Conservation (phyloP, 2,113 vertebrate species). For the Nyctibius bracteatus region DNA sequence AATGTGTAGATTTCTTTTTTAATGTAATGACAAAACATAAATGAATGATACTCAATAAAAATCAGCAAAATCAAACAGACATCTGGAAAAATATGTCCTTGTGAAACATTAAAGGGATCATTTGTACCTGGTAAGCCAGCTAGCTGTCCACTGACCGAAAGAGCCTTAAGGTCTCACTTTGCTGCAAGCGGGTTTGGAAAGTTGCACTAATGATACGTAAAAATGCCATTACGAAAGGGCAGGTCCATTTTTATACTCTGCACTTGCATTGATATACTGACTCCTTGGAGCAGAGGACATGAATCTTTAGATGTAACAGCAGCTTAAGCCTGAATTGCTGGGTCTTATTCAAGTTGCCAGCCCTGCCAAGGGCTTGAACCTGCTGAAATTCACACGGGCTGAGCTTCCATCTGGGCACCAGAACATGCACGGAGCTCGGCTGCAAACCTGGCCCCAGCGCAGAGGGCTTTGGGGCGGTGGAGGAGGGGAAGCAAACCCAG, state of each 20-base stretch:
- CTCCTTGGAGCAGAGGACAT: neutral
- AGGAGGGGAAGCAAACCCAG: neutral
- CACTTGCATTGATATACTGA: neutral
- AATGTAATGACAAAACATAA: neutral
- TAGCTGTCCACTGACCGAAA: neutral
- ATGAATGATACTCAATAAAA: neutral
- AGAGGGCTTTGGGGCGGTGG: fast-evolving
- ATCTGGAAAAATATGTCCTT: neutral
- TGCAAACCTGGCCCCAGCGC: neutral
- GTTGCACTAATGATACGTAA: neutral
- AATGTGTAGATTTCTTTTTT: neutral
- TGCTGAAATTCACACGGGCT: neutral
- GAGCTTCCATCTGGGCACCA: neutral
- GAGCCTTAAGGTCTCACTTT: neutral
- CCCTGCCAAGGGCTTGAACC: neutral
- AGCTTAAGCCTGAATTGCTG: neutral
- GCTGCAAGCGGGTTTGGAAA: neutral
- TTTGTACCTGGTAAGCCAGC: neutral
- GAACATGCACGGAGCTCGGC: fast-evolving
- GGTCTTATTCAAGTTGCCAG: neutral
- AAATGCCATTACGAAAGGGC: neutral
- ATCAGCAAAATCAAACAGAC: neutral
- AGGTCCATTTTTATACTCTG: neutral
- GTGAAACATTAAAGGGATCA: neutral
- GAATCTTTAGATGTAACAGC: neutral